Evolutionary conservation across 2,113 vertebrate genomes (phyloP), one percentile per base, ranked within the genome.

Genomic region (Macquaria australasica): DNA sequence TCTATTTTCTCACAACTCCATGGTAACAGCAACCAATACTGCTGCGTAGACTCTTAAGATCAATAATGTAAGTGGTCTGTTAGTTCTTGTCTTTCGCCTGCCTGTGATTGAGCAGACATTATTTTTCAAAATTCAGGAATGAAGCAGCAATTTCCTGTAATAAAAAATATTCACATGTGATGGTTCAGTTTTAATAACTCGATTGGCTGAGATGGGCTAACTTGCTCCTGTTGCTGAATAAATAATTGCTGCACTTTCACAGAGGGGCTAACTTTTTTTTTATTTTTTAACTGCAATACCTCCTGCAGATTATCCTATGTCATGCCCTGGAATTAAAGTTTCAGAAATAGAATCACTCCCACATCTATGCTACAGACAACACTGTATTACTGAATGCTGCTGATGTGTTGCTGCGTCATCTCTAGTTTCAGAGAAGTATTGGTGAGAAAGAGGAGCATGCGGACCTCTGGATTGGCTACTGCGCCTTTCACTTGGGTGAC

Each of bases 401-500:
- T 86, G 70, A 79, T 28, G 25, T 89, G 59, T 70, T 71, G 41
- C 39, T 82, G 43, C 81, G 63, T 92, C 51, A 15, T 72, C 34
- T 81, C 21, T 77, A 99, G 98, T 99, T 99, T 91, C 97, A 99
- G 87, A 96, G 96, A 72, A 97, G 97, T 28, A 96, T 96, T 64
- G 97, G 97, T 0, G 96, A 97, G 82, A 93, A 96, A 87, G 96
- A 97, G 86, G 95, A 98, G 20, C 94, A 98, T 79, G 74, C 95
- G 6, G 96, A 96, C 81, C 95, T 98, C 55, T 99, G 98, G 98
- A 97, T 98, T 4, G 97, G 97, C 28, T 99, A 98, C 91, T 97
- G 97, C 48, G 97, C 98, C 18, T 99, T 99, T 92, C 98, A 99
- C 82, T 83, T 99, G 88, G 97, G 98, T 28, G 97, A 99, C 93